Evolutionary conservation across 2,113 vertebrate species (phyloP), one percentile per base, ranked within the genome.

Genomic region (Alligator sinensis): DNA sequence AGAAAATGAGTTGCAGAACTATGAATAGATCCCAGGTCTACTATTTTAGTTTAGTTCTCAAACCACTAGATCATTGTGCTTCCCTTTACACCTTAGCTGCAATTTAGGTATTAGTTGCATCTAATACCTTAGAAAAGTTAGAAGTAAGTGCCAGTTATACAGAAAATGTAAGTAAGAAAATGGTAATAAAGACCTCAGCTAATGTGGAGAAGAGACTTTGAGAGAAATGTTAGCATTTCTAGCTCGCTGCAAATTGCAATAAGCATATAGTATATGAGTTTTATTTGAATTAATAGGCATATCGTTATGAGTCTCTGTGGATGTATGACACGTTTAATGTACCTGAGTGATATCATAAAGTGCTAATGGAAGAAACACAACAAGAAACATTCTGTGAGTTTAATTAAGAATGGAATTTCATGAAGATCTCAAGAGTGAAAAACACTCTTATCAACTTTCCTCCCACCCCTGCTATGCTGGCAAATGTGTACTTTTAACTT

Each of bases 401-500:
- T 95, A 94, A 95, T 94, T 95, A 95, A 94, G 30, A 92, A 93
- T 34, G 82, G 77, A 95, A 86, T 77, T 90, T 77, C n/a, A 77
- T 60, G 70, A 95, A 88, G 3, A 89, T 77, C 88, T 95, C 27
- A 34, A 58, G 57, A 78, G 15, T 64, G 87, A 16, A 55, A 93
- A 82, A 58, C 28, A 5, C 3, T 58, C 22, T 86, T 79, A 91
- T 19, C 61, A 25, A 30, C 22, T 94, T 75, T 15, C 3, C 61
- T 84, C 27, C 19, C 81, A 60, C 27, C 12, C 18, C 14, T 22
- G 34, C 14, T 86, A 76, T 3, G 4, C 27, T 81, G 38, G 19
- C 3, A 92, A 66, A 85, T 90, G 87, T 91, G 17, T 72, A 55
- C 16, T 47, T 81, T 95, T 76, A 47, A 63, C 57, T 84, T 97